Percentiles rank a stretch among this genome's conserved stretches.
Evolutionary conservation across 2,888 invertebrate species (phyloP).

Genomic region (Deladenus siricidicola): DNA sequence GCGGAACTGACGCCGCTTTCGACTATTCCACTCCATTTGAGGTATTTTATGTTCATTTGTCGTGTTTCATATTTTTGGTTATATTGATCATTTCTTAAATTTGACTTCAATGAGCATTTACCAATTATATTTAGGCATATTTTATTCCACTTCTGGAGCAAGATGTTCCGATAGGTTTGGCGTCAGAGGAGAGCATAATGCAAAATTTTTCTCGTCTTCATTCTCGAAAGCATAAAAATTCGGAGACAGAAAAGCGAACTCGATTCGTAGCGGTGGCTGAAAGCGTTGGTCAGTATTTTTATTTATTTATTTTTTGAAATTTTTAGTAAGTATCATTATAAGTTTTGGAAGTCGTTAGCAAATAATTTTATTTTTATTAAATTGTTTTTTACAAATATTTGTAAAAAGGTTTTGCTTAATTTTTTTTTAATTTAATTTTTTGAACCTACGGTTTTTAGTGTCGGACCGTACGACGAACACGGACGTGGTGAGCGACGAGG

Average conservation of each 20-base stretch:
- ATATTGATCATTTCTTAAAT: slow-evolving; percentile 3
- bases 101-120: too few relatives aligned
- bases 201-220: slow-evolving; percentile 39
- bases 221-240: slow-evolving; percentile 22
- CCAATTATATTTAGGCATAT: slow-evolving; percentile 6
- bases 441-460: slow-evolving; percentile 18
- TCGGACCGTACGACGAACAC: slow-evolving; percentile 30
- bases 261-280: slow-evolving; percentile 40
- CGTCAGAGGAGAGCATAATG: slow-evolving; percentile 53
- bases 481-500: slow-evolving; percentile 32
- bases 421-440: too few relatives aligned
- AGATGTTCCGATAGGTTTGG: slow-evolving; percentile 52
- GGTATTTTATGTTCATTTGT: neutral
- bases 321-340: neutral
- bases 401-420: neutral
- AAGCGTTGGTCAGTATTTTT: slow-evolving; percentile 18
- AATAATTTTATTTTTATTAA: too few relatives aligned
- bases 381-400: neutral
- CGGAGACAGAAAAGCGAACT: slow-evolving; percentile 38
- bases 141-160: slow-evolving; percentile 29
- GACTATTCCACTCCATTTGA: neutral
- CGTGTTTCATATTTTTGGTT: neutral
- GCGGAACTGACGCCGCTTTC: too few relatives aligned
- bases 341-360: neutral
- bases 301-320: neutral